phyloP scores from a whole-genome alignment of 2,797 vertebrate genomes.

The Pseudopleuronectes americanus region DNA sequence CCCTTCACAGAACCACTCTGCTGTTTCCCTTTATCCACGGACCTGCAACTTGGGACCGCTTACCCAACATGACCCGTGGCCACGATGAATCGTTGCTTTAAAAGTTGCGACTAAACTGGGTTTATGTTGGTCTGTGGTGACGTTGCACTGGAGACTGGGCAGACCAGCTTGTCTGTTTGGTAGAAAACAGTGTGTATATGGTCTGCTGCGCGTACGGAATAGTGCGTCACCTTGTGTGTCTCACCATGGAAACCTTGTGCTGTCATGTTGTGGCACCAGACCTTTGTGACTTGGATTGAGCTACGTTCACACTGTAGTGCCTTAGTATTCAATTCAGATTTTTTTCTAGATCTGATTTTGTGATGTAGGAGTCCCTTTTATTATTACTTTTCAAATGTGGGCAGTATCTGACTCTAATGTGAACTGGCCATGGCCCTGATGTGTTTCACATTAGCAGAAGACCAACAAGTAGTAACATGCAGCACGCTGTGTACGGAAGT shows the following conservation, averaged over 20 bases:
- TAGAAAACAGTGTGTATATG: conserved; percentile 49
- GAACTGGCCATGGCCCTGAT: too few relatives aligned
- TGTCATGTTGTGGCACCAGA: conserved; percentile 40
- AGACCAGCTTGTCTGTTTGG: conserved; percentile 46
- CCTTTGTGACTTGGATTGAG: conserved; percentile 21
- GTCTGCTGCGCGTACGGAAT: conserved; percentile 34
- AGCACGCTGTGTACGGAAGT: too few relatives aligned
- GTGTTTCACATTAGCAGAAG: too few relatives aligned
- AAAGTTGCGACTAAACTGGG: conserved; percentile 51
- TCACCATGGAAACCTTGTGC: conserved; percentile 57
- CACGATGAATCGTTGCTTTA: conserved; percentile 59
- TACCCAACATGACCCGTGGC: conserved; percentile 21
- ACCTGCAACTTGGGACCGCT: conserved; percentile 32
- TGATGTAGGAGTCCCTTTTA: too few relatives aligned
- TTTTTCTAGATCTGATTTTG: too few relatives aligned
- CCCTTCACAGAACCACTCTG: conserved; percentile 52
- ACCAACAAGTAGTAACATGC: too few relatives aligned
- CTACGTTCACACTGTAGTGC: not conserved
- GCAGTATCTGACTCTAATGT: too few relatives aligned
- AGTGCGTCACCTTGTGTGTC: conserved; percentile 39
- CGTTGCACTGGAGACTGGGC: conserved; percentile 26
- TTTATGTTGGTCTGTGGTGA: conserved; percentile 43
- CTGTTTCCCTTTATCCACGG: conserved; percentile 54
- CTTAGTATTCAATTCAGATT: too few relatives aligned
- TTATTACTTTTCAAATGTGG: too few relatives aligned